Evolutionary conservation across 2,888 invertebrate species (phyloP).

Genomic region (Plebejus argus): DNA sequence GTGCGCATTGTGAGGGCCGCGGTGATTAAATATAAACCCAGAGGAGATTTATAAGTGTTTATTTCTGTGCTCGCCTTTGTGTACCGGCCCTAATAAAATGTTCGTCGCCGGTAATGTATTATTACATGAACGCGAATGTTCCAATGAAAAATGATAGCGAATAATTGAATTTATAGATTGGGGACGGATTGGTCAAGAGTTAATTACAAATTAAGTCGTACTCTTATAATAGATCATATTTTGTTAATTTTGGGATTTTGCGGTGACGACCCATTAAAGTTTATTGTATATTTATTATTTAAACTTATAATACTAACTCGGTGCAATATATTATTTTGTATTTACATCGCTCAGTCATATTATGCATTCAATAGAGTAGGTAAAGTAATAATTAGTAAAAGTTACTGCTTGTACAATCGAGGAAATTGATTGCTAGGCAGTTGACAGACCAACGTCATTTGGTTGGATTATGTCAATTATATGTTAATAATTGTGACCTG

Average conservation of each 20-base stretch:
- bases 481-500: too few species aligned
- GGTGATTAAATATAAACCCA: conserved; percentile 75
- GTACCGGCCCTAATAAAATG: conserved; percentile 62
- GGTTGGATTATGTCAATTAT: too few species aligned
- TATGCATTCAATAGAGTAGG: too few species aligned
- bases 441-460: too few species aligned
- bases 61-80: conserved; percentile 65
- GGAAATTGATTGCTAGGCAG: too few species aligned
- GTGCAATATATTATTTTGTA: too few species aligned
- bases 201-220: background rate
- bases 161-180: conserved; percentile 43
- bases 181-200: background rate
- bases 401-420: too few species aligned
- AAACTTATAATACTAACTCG: background rate
- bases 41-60: conserved; percentile 76
- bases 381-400: too few species aligned
- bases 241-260: background rate
- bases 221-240: background rate
- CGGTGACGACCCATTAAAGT: background rate
- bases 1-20: conserved; percentile 66
- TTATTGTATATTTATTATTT: background rate
- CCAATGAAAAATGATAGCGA: conserved; percentile 59
- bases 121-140: conserved; percentile 58
- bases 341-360: too few species aligned
- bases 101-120: conserved; percentile 66